Evolutionary conservation across 2,888 invertebrate species (phyloP), one percentile per base, ranked within the genome.

Genomic region (Coremacera marginata): DNA sequence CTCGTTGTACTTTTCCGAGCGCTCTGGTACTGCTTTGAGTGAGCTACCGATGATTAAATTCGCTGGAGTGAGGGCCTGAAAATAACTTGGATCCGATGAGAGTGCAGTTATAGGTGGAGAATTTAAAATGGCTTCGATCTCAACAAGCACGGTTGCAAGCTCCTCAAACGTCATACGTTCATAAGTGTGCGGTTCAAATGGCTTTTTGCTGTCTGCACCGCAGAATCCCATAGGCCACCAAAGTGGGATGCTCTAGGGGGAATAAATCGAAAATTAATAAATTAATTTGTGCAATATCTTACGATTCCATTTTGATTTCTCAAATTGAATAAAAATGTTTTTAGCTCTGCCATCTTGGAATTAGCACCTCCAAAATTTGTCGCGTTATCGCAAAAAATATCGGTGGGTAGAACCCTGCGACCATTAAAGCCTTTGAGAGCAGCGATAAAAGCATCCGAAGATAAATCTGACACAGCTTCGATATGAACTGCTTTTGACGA

Each of bases 191-290:
- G 14, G n/a, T 34, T 37, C 2, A 81, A 70, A 62, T 80, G 79
- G 22, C 73, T 76, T 57, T 80, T 80, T 77, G 71, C 2, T 74
- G 52, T 34, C 78, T 80, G 31, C 76, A 75, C 2, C 62, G 71
- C 19, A 22, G 31, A 34, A 68, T 78, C 11, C 78, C 78, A 62
- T 74, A n/a, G 11, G n/a, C 19, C 19, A 11, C 55, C 76, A 79
- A 76, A 51, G 78, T 75, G 75, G 79, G 80, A n/a, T 76, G 60
- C 8, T 74, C 51, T n/a, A 80, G 22, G 79, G 0, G 81, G 79
- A 16, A 60, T 16, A 68, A 76, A 80, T 7, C 62, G 76, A 11
- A 73, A 52, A 14, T 62, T 77, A 77, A 57, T 78, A 74, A 51
- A 70, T 34, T 51, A 76, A 80, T 0, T 52, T 67, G 25, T 70